These are phyloP conservation scores for Micromys minutus DNA, from an alignment of 2,113 vertebrate species.

Conservation along the genomic window DNA sequence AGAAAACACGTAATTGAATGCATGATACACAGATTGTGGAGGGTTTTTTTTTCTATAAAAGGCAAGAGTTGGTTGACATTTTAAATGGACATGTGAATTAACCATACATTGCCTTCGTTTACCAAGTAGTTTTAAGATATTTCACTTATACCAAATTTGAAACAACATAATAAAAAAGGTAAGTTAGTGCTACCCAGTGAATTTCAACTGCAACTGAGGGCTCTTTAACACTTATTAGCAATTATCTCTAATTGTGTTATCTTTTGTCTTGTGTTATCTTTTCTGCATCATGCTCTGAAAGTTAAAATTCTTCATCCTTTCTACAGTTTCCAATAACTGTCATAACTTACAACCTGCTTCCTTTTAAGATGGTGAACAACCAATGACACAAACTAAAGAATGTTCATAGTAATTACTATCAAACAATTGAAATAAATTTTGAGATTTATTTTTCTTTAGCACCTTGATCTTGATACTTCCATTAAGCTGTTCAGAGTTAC, in stretches of 20 bases:
- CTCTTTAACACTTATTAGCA: background rate
- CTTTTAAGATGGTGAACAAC: background rate
- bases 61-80: background rate
- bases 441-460: background rate
- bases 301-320: conserved; percentile 13
- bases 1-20: conserved; percentile 15
- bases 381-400: conserved; percentile 15
- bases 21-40: background rate
- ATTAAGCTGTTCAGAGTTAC: background rate
- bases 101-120: background rate
- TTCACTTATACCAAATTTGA: background rate
- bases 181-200: background rate
- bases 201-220: background rate
- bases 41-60: conserved; percentile 9
- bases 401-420: background rate
- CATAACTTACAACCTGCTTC: background rate
- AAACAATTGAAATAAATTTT: conserved; percentile 42
- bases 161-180: background rate
- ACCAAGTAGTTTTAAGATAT: background rate
- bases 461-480: background rate
- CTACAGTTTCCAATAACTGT: background rate
- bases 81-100: background rate
- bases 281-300: background rate
- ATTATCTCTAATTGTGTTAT: background rate
- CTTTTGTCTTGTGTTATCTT: no score